A percentile compares a stretch with the other conserved stretches of the same genome.
Conservation (phyloP, 2,888 invertebrate genomes). For the Stenurella melanura region DNA sequence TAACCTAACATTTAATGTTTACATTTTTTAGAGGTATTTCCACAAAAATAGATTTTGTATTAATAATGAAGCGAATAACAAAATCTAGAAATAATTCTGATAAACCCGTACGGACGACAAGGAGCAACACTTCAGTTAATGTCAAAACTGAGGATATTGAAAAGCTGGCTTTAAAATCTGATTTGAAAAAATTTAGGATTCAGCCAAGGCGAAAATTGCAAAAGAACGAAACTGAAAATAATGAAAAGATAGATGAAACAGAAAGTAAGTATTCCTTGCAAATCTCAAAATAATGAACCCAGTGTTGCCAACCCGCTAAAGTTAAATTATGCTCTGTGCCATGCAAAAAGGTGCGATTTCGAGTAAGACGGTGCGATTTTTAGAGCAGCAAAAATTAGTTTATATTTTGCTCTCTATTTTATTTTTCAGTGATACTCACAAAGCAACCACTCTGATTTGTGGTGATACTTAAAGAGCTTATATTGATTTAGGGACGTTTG, state of each 20-base stretch:
- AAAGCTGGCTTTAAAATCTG: neutral
- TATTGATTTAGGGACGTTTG: too few relatives aligned
- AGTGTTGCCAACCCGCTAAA: too few relatives aligned
- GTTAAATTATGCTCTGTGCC: too few relatives aligned
- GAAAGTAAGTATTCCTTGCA: neutral
- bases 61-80: slow-evolving; percentile 19
- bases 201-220: slow-evolving; percentile 11
- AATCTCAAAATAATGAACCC: slow-evolving; percentile 11
- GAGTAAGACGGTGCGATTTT: too few relatives aligned
- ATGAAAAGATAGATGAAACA: neutral
- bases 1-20: slow-evolving; percentile 9
- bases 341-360: too few relatives aligned
- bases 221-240: too few relatives aligned
- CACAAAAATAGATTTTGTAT: neutral
- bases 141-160: neutral
- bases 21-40: neutral
- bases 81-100: neutral
- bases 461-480: too few relatives aligned
- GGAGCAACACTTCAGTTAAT: neutral
- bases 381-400: too few relatives aligned
- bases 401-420: too few relatives aligned
- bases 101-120: neutral
- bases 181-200: slow-evolving; percentile 24
- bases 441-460: too few relatives aligned
- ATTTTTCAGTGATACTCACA: too few relatives aligned